Evolutionary conservation across 2,888 invertebrate genomes (phyloP).

Genomic region (Lutraria lutraria): DNA sequence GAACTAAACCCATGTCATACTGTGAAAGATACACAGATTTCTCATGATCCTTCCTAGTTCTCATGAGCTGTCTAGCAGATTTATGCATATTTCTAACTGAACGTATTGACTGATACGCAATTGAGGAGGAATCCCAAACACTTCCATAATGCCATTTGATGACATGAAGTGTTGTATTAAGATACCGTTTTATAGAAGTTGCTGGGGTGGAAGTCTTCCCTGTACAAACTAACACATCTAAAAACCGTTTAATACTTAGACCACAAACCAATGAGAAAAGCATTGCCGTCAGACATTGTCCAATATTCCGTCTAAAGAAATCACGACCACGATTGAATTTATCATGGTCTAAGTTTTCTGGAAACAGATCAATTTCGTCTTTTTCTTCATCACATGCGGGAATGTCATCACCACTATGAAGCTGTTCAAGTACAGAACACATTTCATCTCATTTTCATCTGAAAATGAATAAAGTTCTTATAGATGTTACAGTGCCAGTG

Average conservation of each 20-base stretch:
- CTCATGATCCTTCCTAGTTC: neutral
- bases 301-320: constrained; percentile 91
- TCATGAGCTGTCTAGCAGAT: constrained; percentile 87
- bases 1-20: constrained; percentile 94
- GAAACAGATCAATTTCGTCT: constrained; percentile 65
- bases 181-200: constrained; percentile 92
- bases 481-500: too few relatives aligned
- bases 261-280: constrained; percentile 92
- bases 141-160: constrained; percentile 93
- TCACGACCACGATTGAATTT: constrained; percentile 89
- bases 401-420: neutral
- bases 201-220: constrained; percentile 90
- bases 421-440: neutral
- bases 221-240: constrained; percentile 91
- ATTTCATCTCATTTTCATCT: neutral
- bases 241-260: constrained; percentile 92
- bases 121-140: constrained; percentile 89
- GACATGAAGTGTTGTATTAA: constrained; percentile 93
- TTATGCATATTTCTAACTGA: constrained; percentile 88
- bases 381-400: constrained; percentile 31
- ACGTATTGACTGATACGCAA: constrained; percentile 87
- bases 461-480: neutral
- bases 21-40: constrained; percentile 90
- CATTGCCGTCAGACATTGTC: constrained; percentile 91
- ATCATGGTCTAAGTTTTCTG: constrained; percentile 87